phyloP scores from a whole-genome alignment of 2,113 vertebrate species.

The Poeciliopsis retropinna region DNA sequence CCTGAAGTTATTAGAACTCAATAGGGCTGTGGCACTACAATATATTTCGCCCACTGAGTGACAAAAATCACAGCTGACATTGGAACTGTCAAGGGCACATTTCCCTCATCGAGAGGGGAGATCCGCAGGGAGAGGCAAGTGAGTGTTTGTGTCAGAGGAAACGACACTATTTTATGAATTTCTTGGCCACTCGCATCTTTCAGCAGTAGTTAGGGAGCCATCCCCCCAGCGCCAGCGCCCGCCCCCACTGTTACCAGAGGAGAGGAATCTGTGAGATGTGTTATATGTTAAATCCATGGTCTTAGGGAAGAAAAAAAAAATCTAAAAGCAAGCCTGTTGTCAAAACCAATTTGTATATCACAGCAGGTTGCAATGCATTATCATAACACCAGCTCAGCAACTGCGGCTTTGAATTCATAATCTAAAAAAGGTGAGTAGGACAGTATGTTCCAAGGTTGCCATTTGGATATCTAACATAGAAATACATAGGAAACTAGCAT shows the following conservation, averaged over 20 bases:
- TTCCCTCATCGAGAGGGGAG: slow-evolving; percentile 66
- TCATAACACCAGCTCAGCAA: slow-evolving; percentile 74
- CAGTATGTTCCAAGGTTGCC: slow-evolving; percentile 40
- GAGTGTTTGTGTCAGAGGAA: slow-evolving; percentile 59
- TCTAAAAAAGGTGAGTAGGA: slow-evolving; percentile 62
- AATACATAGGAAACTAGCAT: slow-evolving; percentile 22
- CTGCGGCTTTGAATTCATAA: slow-evolving; percentile 64
- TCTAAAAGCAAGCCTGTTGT: slow-evolving; percentile 67
- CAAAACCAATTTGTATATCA: slow-evolving; percentile 74
- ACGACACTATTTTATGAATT: slow-evolving; percentile 70
- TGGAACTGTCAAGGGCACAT: slow-evolving; percentile 69
- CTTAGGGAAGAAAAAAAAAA: slow-evolving; percentile 56
- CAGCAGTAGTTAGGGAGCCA: slow-evolving; percentile 48
- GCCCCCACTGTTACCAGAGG: slow-evolving; percentile 23
- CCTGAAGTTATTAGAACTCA: slow-evolving; percentile 56
- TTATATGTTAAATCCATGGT: slow-evolving; percentile 65
- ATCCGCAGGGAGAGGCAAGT: slow-evolving; percentile 60
- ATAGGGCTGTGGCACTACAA: slow-evolving; percentile 40
- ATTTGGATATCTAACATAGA: slow-evolving; percentile 24
- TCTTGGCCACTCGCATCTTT: slow-evolving; percentile 67
- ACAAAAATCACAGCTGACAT: slow-evolving; percentile 77
- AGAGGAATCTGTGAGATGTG: slow-evolving; percentile 45
- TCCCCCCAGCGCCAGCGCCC: background rate
- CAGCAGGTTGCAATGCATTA: slow-evolving; percentile 65
- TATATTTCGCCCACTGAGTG: slow-evolving; percentile 66